Evolutionary conservation across 1,140 invertebrate species (phyloP), one percentile per base, ranked within the genome.

Genomic region (Lasioglossum albipes): DNA sequence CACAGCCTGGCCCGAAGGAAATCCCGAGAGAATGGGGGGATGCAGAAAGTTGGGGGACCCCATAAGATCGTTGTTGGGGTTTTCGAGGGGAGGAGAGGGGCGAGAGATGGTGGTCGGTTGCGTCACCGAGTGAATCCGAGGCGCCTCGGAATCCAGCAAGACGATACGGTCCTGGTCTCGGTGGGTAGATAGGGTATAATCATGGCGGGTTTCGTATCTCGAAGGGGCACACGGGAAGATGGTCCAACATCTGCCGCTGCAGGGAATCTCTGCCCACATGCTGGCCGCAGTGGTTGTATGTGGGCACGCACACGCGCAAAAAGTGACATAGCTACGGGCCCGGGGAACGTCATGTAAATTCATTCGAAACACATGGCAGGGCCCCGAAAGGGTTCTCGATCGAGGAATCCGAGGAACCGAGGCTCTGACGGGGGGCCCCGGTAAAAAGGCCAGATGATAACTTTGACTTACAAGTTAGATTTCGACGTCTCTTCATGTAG

Each of bases 261-360:
- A 84, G 90, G 89, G 89, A 90, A 91, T 91, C 89, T 90, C 89
- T 85, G 87, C 89, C 89, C 90, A 91, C 89, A 91, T 90, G 89
- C 86, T 90, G 89, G 75, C 84, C 71, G 31, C 16, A 57, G 72
- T 80, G 45, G 64, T 61, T 64, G 81, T 75, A 57, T 73, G 72
- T 74, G 76, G 79, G 64, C 79, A 59, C 70, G 59, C 70, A 78
- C 67, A 80, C 69, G 73, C 71, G 77, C 61, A 87, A 87, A 87
- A 87, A 87, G 75, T 79, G 85, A 87, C 86, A 81, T 87, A 82
- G 86, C 70, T 87, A 87, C 80, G 80, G 82, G 84, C 71, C 67
- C 36, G 36, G 84, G 80, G 83, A 49, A 80, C 83, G 82, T 84
- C 82, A 84, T 89, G 88, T 89, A 89, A 87, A 89, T 89, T 89